Base-by-base conservation (phyloP, 2,113 vertebrate species). In the Stomatorhinus ivindoensis region DNA sequence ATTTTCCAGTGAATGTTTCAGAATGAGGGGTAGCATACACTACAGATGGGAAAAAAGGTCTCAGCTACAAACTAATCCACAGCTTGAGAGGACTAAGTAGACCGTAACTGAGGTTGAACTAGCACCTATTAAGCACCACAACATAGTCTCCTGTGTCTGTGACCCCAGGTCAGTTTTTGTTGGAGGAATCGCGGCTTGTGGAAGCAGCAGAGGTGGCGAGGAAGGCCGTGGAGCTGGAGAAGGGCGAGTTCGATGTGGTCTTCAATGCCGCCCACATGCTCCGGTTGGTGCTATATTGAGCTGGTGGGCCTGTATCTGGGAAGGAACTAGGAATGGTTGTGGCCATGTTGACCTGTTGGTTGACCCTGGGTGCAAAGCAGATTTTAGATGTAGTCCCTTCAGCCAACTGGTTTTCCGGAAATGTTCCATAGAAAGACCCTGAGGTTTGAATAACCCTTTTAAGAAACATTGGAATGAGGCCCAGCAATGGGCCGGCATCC, bases 191-290 rank as follows among this genome's bases (percentile, higher is more conserved):
- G 15, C 98, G 98, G 69, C 93, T 97, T 9, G 92, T 93, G 58
- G 98, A 99, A 96, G 98, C 98, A 9, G 98, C 98, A 2, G 96
- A 97, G 93, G 98, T 99, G 97, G 98, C 98, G 8, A 97, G 98
- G 93, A 97, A 96, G 92, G 98, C 98, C 0, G 97, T 97, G 11
- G 96, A 98, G 90, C 93, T 98, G 58, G 98, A 99, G 94, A 95
- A 94, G 90, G 94, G 89, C 0, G 98, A 99, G 91, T 99, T 99
- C 86, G 98, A 99, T 39, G 97, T 99, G 90, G 97, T 99, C 92
- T 99, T 99, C 95, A 99, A 97, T 27, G 98, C 98, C 87, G 98
- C 98, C 35, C 98, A 99, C 92, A 99, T 99, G 97, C 97, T 99
- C 93, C 97, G 98, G 98, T 99, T 89, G 88, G 96, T 90, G 88